phyloP scores from a whole-genome alignment of 2,888 invertebrate genomes.

The Eustalomyia histrio region DNA sequence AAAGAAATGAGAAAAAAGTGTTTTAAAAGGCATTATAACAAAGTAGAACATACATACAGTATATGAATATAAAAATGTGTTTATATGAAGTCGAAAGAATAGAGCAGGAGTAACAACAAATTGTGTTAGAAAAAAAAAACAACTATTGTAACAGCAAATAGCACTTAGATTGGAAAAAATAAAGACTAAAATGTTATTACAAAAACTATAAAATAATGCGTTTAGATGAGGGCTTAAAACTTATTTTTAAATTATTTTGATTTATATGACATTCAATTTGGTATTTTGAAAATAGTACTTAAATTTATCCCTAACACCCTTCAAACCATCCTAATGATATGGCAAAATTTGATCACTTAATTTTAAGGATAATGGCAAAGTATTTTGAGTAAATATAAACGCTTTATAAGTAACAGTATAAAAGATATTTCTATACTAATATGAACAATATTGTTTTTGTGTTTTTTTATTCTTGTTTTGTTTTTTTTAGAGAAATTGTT shows the following conservation, averaged over 20 bases:
- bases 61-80: constrained; percentile 35
- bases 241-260: no score
- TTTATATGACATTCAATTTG: no score
- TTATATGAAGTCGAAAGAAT: background rate
- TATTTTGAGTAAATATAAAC: background rate
- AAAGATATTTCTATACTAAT: constrained; percentile 22
- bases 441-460: constrained; percentile 34
- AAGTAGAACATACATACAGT: constrained; percentile 2
- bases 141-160: constrained; percentile 52
- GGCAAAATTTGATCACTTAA: no score
- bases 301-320: no score
- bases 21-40: constrained; percentile 44
- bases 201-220: background rate
- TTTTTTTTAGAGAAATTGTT: constrained; percentile 3
- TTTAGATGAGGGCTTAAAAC: background rate
- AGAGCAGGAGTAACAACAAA: background rate
- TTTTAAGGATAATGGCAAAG: no score
- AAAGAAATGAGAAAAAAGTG: constrained; percentile 22
- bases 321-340: no score
- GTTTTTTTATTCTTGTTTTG: background rate
- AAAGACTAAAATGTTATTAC: constrained; percentile 15
- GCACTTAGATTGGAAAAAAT: constrained; percentile 57
- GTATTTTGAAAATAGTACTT: no score
- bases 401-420: background rate
- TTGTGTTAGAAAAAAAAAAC: constrained; percentile 31